These are phyloP conservation scores for Polyergus mexicanus DNA, from an alignment of 1,140 invertebrate genomes.

Conservation along the genomic window DNA sequence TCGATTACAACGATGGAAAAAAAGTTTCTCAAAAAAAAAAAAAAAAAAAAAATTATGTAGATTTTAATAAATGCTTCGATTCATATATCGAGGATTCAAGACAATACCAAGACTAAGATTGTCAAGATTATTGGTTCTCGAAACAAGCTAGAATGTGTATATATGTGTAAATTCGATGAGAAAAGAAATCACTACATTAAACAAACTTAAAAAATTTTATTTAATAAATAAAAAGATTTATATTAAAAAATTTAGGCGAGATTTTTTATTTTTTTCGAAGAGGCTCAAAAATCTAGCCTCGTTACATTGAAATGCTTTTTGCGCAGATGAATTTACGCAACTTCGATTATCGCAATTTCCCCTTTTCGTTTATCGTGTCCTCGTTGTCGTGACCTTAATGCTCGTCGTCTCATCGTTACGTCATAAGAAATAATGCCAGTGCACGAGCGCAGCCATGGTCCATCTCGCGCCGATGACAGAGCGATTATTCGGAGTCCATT, in stretches of 20 bases:
- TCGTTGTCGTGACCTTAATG: constrained; percentile 67
- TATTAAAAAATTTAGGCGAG: too few relatives aligned
- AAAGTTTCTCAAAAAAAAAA: not conserved
- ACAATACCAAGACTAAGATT: too few relatives aligned
- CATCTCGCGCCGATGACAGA: constrained; percentile 41
- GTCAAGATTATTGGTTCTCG: too few relatives aligned
- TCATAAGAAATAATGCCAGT: constrained; percentile 46
- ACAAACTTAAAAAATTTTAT: too few relatives aligned
- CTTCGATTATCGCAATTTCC: constrained; percentile 46
- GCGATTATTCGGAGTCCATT: constrained; percentile 64
- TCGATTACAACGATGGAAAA: not conserved
- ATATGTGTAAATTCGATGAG: too few relatives aligned
- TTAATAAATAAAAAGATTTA: too few relatives aligned
- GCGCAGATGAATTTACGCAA: constrained; percentile 25
- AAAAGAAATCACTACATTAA: too few relatives aligned
- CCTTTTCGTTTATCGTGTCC: constrained; percentile 41
- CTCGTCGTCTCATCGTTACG: constrained; percentile 43
- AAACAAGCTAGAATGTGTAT: too few relatives aligned
- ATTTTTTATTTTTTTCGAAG: not conserved
- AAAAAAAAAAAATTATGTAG: too few relatives aligned
- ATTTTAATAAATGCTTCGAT: too few relatives aligned
- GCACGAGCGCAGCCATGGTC: not conserved
- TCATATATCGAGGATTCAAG: too few relatives aligned
- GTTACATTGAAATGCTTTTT: constrained; percentile 39
- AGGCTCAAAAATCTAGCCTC: not conserved